Evolutionary conservation across 2,113 vertebrate genomes (phyloP), one percentile per base, ranked within the genome.

Genomic region (Ictidomys tridecemlineatus): DNA sequence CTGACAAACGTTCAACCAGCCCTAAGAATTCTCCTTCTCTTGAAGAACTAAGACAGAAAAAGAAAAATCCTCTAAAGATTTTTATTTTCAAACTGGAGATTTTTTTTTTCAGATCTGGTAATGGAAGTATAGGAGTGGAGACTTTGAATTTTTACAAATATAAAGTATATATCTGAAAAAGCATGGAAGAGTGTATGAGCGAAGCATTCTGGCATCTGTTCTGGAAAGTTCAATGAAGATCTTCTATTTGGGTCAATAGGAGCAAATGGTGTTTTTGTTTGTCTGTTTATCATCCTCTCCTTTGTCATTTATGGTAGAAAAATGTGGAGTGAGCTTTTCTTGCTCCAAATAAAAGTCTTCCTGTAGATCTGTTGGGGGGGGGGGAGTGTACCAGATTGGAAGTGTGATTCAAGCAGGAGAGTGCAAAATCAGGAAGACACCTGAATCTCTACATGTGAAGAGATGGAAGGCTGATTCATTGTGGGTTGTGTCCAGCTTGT

Each of bases 11-110:
- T 95, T 58, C 63, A 72, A 26, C 42, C 90, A 89, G 32, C 65
- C n/a, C 73, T 70, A 61, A 84, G 63, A 77, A 72, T 39, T 78
- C 28, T 89, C 73, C 17, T 18, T 77, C 32, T 11, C 18, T 4
- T 34, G 51, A 90, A 91, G n/a, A 85, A 48, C 26, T 70, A 93
- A 93, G 32, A 74, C 34, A 4, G 11, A 28, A 3, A 37, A 16
- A 58, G 16, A 39, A 63, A 63, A 45, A 58, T 53, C 5, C 6
- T 67, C 73, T 87, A 42, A 79, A 72, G 76, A 76, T 45, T 72
- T 96, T 87, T 76, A 85, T 76, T 95, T 92, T 80, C 20, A 79
- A 95, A 61, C 17, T 63, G n/a, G 69, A 85, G 16, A 11, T 26
- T 83, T 67, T 86, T 89, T 61, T 87, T 89, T 69, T 12, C n/a